Percentiles rank a stretch among this genome's conserved stretches.
Evolutionary conservation across 2,113 vertebrate species (phyloP).

Genomic region (Tauraco erythrolophus): DNA sequence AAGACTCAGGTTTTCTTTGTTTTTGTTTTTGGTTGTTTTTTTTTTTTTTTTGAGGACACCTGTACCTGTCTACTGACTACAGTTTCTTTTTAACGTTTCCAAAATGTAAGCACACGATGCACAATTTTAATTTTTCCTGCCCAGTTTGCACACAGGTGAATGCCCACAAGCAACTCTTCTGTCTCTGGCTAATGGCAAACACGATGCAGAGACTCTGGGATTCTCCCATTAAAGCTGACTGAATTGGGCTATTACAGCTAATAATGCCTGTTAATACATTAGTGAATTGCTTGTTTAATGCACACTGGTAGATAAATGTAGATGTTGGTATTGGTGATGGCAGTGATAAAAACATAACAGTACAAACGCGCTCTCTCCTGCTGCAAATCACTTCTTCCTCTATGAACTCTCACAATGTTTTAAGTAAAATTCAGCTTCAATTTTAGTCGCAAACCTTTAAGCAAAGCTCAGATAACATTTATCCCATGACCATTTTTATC

Average conservation of each 20-base stretch:
- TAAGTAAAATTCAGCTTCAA: neutral
- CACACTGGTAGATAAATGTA: neutral
- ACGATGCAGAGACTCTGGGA: neutral
- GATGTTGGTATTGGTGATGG: neutral
- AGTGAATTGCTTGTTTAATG: neutral
- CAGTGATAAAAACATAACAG: neutral
- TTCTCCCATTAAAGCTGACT: neutral
- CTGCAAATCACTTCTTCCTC: neutral
- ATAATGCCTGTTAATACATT: neutral
- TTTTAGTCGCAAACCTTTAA: neutral
- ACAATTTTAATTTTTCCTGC: neutral
- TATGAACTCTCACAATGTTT: neutral
- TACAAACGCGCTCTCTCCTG: neutral
- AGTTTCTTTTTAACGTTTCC: slow-evolving; percentile 32
- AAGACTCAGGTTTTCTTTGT: neutral
- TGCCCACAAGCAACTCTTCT: slow-evolving; percentile 35
- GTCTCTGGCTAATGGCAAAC: neutral
- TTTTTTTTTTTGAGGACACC: neutral
- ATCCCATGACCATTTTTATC: neutral
- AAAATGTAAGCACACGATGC: neutral
- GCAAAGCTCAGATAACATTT: neutral
- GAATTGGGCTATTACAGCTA: neutral
- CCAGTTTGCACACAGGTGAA: slow-evolving; percentile 42
- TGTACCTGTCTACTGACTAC: neutral
- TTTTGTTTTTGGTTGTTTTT: neutral